Evolutionary conservation across 2,113 vertebrate genomes (phyloP).

Genomic region (Pterocles orientalis): DNA sequence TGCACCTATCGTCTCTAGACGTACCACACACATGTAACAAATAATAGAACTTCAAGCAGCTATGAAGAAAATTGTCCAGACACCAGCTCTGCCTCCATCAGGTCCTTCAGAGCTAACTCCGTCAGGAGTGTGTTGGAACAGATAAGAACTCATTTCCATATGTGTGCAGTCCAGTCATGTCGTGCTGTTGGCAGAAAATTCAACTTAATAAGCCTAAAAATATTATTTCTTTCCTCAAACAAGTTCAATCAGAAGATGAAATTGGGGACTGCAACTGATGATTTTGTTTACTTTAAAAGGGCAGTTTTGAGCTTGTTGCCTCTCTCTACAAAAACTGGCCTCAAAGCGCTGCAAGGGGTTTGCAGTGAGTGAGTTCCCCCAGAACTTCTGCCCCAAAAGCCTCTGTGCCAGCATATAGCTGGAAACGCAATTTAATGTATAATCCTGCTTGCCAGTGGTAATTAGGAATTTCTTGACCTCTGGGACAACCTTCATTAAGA

Average conservation of each 20-base stretch:
- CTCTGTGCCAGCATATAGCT: neutral
- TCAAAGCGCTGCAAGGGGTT: neutral
- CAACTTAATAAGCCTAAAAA: neutral
- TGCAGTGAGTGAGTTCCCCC: neutral
- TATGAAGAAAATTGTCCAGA: neutral
- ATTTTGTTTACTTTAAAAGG: neutral
- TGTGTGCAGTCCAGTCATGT: neutral
- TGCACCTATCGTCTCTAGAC: neutral
- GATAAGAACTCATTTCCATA: slow-evolving; percentile 44
- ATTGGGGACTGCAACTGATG: neutral
- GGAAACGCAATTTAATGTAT: neutral
- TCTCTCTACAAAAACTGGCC: neutral
- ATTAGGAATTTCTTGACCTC: slow-evolving; percentile 11
- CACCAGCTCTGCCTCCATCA: neutral
- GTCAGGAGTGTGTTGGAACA: neutral
- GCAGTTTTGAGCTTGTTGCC: neutral
- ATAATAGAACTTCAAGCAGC: neutral
- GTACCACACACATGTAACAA: neutral
- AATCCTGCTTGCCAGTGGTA: neutral
- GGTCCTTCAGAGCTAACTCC: neutral
- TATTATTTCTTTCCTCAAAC: neutral
- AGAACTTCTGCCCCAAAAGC: neutral
- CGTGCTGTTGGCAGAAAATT: neutral
- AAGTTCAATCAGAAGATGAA: neutral
- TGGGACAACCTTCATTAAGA: neutral